Conservation (phyloP, 2,113 vertebrate species). For the Entomyzon cyanotis region DNA sequence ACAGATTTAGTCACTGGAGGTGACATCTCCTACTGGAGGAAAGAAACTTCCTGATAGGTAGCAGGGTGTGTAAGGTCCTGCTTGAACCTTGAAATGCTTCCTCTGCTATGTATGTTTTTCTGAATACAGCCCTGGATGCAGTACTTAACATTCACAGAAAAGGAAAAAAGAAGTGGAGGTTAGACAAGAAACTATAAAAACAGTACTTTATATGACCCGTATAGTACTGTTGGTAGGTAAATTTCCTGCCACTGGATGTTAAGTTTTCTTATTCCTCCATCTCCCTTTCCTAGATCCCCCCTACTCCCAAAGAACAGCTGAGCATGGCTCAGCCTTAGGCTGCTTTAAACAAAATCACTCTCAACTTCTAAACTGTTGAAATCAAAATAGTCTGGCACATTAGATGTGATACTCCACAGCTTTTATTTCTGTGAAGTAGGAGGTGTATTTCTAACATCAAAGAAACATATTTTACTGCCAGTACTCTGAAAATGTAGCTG, state of each 20-base stretch:
- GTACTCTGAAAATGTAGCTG: neutral
- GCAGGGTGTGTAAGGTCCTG: neutral
- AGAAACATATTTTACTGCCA: slow-evolving; percentile 23
- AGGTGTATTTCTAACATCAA: slow-evolving; percentile 47
- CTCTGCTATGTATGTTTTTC: neutral
- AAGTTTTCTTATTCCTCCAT: neutral
- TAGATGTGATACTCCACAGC: slow-evolving; percentile 25
- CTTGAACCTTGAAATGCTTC: neutral
- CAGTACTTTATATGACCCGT: neutral
- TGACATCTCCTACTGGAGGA: neutral
- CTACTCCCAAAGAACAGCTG: neutral
- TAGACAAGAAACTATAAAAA: neutral
- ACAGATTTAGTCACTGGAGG: neutral
- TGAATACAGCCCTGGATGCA: neutral
- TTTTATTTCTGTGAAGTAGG: slow-evolving; percentile 49
- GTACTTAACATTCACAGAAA: neutral
- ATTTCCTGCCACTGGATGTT: neutral
- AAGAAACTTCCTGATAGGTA: neutral
- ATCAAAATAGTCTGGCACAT: slow-evolving; percentile 52
- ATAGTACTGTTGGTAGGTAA: neutral
- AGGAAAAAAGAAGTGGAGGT: neutral
- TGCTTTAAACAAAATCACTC: slow-evolving; percentile 36
- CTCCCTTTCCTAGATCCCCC: neutral
- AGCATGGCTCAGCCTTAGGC: neutral
- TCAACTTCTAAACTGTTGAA: slow-evolving; percentile 3